Percentiles rank a stretch among this genome's conserved stretches.
These are phyloP conservation scores for Rhinolophus sinicus DNA, from an alignment of 2,113 vertebrate species.

Conservation along the genomic window DNA sequence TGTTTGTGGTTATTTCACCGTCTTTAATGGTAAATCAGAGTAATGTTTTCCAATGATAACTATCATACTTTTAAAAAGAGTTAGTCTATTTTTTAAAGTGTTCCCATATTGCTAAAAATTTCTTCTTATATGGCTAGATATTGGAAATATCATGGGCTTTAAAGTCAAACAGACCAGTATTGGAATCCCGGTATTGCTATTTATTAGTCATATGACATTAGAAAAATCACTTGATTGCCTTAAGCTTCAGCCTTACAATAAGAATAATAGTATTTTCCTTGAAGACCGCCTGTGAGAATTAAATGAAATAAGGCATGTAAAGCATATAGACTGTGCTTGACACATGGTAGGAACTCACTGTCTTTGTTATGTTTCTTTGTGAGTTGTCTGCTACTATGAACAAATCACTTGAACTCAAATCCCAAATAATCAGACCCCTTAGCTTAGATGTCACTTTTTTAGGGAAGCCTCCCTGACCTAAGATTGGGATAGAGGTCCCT, in stretches of 20 bases:
- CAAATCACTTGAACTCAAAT: not conserved
- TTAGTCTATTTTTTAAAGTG: not conserved
- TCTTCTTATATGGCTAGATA: not conserved
- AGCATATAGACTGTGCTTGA: not conserved
- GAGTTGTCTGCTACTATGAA: not conserved
- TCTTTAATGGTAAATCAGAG: not conserved
- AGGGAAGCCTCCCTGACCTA: not conserved
- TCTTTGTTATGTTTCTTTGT: not conserved
- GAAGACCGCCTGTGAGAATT: not conserved
- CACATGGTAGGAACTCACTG: not conserved
- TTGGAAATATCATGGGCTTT: not conserved
- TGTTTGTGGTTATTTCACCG: not conserved
- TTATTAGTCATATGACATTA: not conserved
- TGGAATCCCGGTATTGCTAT: not conserved
- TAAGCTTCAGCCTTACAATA: not conserved
- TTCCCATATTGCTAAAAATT: not conserved
- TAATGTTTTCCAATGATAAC: not conserved
- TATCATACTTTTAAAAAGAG: not conserved
- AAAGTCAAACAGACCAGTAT: not conserved
- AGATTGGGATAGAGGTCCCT: not conserved
- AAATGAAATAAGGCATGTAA: conserved; percentile 7
- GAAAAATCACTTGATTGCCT: not conserved
- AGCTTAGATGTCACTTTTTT: not conserved
- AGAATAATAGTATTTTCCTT: not conserved
- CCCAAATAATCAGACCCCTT: not conserved